Evolutionary conservation across 2,797 vertebrate genomes (phyloP), one percentile per base, ranked within the genome.

Genomic region (Pangasius krempfi): DNA sequence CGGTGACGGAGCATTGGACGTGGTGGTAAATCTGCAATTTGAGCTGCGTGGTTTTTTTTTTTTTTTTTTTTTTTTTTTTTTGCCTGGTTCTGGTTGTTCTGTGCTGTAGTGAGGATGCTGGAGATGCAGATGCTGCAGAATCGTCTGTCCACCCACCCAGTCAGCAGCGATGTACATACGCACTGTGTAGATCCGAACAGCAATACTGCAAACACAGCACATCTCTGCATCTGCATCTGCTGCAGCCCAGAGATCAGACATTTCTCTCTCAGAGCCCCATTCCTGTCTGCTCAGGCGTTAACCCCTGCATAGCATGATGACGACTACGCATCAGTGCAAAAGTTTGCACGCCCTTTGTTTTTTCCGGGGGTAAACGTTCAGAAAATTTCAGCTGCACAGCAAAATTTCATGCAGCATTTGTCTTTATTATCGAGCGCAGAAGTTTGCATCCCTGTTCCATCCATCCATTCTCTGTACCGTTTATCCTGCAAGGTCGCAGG

Each of bases 41-140:
- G 25, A 40, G 80, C 44, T 16, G 40, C 4, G 5, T 30, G 20
- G 7, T 70, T 0, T n/a, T n/a, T n/a, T n/a, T n/a, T n/a, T 20
- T 33, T 70, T 54, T 10, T 5, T 40, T 18, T 37, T 0, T 20
- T 16, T 18, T 37, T 0, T 20, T 33, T 70, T 30, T 10, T 5
- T 27, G 14, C 12, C 16, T 12, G 30, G 4, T 54, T 86, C 12
- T 60, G 27, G 33, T 58, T 50, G 27, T 64, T 64, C n/a, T 20
- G 56, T 66, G 56, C 44, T 37, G 47, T 10, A n/a, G 37, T 14
- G 33, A 52, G n/a, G 75, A 79, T 10, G 58, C 30, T 70, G 86
- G 47, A 44, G 58, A 7, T 79, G 73, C 18, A n/a, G 73, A 27
- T 70, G 62, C n/a, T 72, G 52, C 86, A 52, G 76, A 81, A 68